phyloP scores from a whole-genome alignment of 2,797 vertebrate genomes.

The Chloroceryle amazona region DNA sequence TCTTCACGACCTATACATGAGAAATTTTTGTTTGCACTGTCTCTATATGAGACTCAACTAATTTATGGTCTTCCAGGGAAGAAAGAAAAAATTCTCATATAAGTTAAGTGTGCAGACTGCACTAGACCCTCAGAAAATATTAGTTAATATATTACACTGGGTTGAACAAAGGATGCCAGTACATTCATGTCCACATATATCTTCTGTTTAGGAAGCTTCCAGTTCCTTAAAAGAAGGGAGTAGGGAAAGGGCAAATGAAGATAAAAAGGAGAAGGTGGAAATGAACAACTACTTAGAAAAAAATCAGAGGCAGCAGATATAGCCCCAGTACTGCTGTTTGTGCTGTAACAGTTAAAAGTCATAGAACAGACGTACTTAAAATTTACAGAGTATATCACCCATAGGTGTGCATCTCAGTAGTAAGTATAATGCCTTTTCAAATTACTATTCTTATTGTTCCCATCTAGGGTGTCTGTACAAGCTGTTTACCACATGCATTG shows the following conservation, averaged over 20 bases:
- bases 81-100: background rate
- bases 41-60: background rate
- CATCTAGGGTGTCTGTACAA: conserved; percentile 75
- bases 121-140: background rate
- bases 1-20: background rate
- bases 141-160: background rate
- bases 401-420: background rate
- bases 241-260: background rate
- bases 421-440: background rate
- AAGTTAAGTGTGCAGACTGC: background rate
- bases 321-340: background rate
- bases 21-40: background rate
- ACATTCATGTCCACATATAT: background rate
- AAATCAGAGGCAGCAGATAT: background rate
- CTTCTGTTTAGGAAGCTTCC: background rate
- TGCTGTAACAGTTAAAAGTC: background rate
- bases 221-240: background rate
- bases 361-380: background rate
- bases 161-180: background rate
- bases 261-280: background rate
- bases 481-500: conserved; percentile 12
- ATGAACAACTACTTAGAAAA: background rate
- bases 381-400: background rate
- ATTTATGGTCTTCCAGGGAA: background rate
- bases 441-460: background rate